phyloP scores from a whole-genome alignment of 2,888 invertebrate species.

The Melieria omissa region DNA sequence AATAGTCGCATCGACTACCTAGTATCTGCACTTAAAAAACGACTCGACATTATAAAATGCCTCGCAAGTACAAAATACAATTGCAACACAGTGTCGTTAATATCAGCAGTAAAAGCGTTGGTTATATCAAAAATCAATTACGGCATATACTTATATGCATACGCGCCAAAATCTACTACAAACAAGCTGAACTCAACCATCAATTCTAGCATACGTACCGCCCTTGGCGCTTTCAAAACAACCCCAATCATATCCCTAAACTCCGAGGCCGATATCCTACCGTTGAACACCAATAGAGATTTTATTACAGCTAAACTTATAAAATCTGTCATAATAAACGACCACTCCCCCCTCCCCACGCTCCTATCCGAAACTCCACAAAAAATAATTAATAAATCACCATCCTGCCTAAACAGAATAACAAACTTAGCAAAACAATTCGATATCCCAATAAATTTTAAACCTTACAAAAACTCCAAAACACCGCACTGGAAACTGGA shows the following conservation, averaged over 20 bases:
- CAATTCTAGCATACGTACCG: neutral
- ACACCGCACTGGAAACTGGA: neutral
- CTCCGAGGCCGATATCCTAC: neutral
- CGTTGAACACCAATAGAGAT: neutral
- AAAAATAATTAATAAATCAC: neutral
- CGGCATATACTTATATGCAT: neutral
- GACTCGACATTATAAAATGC: too few relatives aligned
- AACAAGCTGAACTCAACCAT: neutral
- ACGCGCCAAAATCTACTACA: neutral
- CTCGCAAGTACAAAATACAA: neutral
- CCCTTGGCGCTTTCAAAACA: constrained; percentile 4
- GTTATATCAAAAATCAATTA: neutral
- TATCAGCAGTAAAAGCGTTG: neutral
- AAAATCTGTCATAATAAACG: neutral
- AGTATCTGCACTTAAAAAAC: too few relatives aligned
- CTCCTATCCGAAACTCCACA: neutral
- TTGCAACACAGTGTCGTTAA: neutral
- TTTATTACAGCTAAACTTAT: too few relatives aligned
- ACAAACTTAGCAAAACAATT: neutral
- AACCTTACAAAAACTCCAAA: too few relatives aligned
- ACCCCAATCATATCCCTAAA: neutral
- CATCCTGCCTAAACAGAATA: constrained; percentile 2
- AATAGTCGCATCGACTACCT: too few relatives aligned
- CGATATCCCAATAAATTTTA: neutral
- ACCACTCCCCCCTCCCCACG: neutral